These are phyloP conservation scores for Euwallacea similis DNA, from an alignment of 1,140 invertebrate species.

Conservation along the genomic window DNA sequence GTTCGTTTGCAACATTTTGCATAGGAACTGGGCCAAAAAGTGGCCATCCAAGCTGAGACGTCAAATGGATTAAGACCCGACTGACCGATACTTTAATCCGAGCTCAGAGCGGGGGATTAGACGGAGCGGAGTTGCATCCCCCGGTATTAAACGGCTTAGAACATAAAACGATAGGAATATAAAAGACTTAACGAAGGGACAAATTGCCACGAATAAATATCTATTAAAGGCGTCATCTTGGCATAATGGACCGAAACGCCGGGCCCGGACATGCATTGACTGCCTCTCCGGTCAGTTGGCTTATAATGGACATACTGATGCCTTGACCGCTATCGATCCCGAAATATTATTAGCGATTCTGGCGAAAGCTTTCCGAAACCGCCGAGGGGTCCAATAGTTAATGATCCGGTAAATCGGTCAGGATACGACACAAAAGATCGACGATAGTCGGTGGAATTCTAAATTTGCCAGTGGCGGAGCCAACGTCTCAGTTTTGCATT, in stretches of 20 bases:
- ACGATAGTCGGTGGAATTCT: slow-evolving; percentile 19
- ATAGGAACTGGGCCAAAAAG: too few relatives aligned
- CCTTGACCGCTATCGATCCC: slow-evolving; percentile 21
- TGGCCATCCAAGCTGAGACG: neutral
- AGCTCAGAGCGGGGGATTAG: neutral
- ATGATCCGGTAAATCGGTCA: slow-evolving; percentile 31
- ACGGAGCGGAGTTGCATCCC: too few relatives aligned
- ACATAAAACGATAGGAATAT: slow-evolving; percentile 1
- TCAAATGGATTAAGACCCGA: neutral
- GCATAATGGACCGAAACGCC: slow-evolving; percentile 13
- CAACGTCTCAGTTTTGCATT: neutral
- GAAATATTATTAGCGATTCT: slow-evolving; percentile 29
- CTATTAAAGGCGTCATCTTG: neutral
- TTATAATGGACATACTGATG: slow-evolving; percentile 24
- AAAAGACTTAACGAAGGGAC: neutral
- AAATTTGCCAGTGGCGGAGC: slow-evolving; percentile 15
- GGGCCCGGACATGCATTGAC: slow-evolving; percentile 9
- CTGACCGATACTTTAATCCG: neutral
- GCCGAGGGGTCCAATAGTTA: slow-evolving; percentile 24
- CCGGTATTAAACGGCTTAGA: neutral
- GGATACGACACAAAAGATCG: slow-evolving; percentile 29
- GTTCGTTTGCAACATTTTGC: too few relatives aligned
- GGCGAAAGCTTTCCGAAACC: slow-evolving; percentile 16
- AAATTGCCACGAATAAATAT: neutral
- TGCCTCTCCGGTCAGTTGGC: slow-evolving; percentile 16